These are phyloP conservation scores for Emberiza fucata DNA, from an alignment of 2,113 vertebrate genomes.

Conservation along the genomic window DNA sequence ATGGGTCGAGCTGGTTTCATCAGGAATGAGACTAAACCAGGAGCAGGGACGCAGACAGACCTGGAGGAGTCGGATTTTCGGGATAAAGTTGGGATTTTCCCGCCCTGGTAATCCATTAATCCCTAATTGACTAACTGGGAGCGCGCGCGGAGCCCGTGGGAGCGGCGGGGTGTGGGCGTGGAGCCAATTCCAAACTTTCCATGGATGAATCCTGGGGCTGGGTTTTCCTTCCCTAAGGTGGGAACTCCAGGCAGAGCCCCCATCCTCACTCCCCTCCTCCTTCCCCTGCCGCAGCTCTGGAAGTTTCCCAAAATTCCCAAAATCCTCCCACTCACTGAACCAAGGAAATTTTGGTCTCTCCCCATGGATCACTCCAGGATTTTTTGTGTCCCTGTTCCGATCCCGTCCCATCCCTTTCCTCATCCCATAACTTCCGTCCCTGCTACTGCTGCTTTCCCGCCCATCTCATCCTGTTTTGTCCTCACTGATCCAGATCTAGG, in stretches of 20 bases:
- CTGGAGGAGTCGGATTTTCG: accelerated
- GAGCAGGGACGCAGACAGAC: neutral
- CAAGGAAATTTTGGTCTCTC: neutral
- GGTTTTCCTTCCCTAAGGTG: neutral
- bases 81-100: neutral
- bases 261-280: neutral
- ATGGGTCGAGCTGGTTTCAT: neutral
- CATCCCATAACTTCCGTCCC: neutral
- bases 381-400: neutral
- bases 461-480: neutral
- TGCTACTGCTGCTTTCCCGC: neutral
- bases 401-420: neutral
- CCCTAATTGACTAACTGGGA: constrained; percentile 60
- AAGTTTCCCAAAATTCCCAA: neutral
- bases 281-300: neutral
- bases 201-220: neutral
- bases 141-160: neutral
- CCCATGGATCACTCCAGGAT: accelerated
- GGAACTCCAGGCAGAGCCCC: neutral
- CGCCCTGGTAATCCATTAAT: constrained; percentile 63
- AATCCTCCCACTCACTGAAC: accelerated
- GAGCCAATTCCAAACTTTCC: neutral
- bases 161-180: neutral
- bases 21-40: neutral
- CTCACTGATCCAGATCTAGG: neutral